Evolutionary conservation across 2,113 vertebrate genomes (phyloP), one percentile per base, ranked within the genome.

Genomic region (Eulemur rufifrons): DNA sequence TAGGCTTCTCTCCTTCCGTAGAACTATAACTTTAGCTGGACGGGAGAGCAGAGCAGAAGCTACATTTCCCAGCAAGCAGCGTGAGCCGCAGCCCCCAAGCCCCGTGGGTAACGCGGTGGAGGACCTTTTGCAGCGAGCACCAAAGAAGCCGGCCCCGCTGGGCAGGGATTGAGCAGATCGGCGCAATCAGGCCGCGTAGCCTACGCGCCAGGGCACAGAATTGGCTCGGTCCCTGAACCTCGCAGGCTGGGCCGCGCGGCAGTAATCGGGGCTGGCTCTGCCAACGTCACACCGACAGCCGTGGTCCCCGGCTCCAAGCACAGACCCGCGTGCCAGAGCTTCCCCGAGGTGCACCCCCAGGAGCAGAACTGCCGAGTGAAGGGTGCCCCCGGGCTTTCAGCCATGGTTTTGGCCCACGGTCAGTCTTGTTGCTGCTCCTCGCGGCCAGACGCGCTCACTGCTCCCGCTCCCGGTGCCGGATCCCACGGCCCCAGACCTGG

Each of bases 161-260:
- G 15, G 52, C 11, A 37, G 52, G 56, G 56, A 23, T 23, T 8
- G 56, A 59, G 56, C 56, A 56, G 23, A 45, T n/a, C 61, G 3
- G 0, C 10, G 23, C 27, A 74, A 45, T 68, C 39, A 32, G 3
- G 4, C 23, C 5, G n/a, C 20, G 1, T 6, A 39, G 74, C 8
- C 29, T 77, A 0, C 0, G 17, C 11, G 0, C 17, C 74, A 52
- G 25, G 21, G 27, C 42, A 11, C 1, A 29, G 82, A n/a, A 71
- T 29, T n/a, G 23, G 15, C 82, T 37, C 5, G 5, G 42, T 45
- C 52, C 86, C 11, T 1, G 27, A 25, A 13, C 12, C 23, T 6
- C 27, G 6, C 50, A 47, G 9, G 8, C 63, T 32, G 14, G 71
- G 47, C 32, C 3, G 29, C 68, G 9, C 14, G 17, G 47, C 0